Evolutionary conservation across 92 coral and sea anemone species (phyloP), one percentile per base, ranked within the genome.

Genomic region (Galaxea fascicularis): DNA sequence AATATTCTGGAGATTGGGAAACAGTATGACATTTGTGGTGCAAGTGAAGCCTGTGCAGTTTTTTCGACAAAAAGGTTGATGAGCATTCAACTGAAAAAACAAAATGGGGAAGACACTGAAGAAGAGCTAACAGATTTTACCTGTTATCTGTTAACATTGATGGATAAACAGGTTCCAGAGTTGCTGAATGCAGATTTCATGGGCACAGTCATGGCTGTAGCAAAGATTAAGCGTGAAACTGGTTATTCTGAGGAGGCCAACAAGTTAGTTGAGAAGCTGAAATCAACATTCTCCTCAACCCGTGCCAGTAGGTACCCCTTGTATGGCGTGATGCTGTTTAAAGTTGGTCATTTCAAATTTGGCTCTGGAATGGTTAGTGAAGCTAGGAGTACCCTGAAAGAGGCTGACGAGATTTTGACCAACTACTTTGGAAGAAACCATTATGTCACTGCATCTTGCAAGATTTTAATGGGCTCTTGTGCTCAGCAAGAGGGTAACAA

Each of bases 381-480:
- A n/a, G 85, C 85, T 18, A 21, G 51, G 17, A 52, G 1, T 20
- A 44, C 8, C 3, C 77, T 80, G 0, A 20, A 67, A 6, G 35
- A 80, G 15, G 85, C 85, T 52, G 56, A 30, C 3, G 35, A 31
- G 20, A 67, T 80, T 1, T 54, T 79, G 16, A 9, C 49, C 17
- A 3, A 14, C 30, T 1, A 22, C 74, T 54, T 51, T 80, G 77
- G 85, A 10, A 31, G 51, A 35, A 71, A 17, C 9, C 64, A 79
- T 20, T 76, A 67, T 30, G 11, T 51, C 35, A 63, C 52, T 52
- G 77, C 65, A 30, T 67, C 64, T 13, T 80, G 85, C 57, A 67
- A 53, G 68, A 52, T 46, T 17, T 16, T 69, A 20, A 4, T 67
- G 53, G 85, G 85, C 13, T 17, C 68, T 15, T 80, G 85, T 80